These are phyloP conservation scores for Meloe dianella DNA, from an alignment of 2,888 invertebrate species.

Conservation along the genomic window DNA sequence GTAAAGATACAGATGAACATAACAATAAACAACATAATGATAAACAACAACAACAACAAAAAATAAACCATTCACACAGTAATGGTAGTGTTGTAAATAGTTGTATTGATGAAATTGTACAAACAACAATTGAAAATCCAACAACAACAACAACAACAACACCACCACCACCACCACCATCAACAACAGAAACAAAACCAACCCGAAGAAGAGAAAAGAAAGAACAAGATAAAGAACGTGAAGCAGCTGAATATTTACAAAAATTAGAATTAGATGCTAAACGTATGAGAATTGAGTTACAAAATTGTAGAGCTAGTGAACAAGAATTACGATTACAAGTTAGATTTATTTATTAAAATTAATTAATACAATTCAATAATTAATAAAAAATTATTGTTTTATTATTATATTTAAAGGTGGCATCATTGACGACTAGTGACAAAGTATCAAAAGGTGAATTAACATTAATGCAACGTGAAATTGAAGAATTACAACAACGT, in stretches of 20 bases:
- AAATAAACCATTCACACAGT: conserved; percentile 50
- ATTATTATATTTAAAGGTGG: conserved; percentile 59
- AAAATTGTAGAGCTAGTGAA: conserved; percentile 72
- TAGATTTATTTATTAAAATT: conserved; percentile 43
- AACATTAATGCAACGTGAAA: conserved; percentile 80
- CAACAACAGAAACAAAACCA: conserved; percentile 13
- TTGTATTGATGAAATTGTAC: conserved; percentile 39
- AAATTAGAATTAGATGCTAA: conserved; percentile 78
- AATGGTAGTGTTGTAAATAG: conserved; percentile 50
- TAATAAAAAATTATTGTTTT: too few species aligned
- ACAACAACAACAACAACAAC: conserved; percentile 5
- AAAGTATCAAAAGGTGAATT: conserved; percentile 74
- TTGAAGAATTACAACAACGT: conserved; percentile 85
- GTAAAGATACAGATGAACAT: conserved; percentile 47
- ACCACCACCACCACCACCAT: conserved; percentile 9
- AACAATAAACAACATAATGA: conserved; percentile 47
- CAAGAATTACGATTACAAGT: conserved; percentile 76
- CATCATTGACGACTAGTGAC: conserved; percentile 70
- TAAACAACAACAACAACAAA: conserved; percentile 35
- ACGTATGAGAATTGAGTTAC: conserved; percentile 74
- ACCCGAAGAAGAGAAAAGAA: conserved; percentile 53
- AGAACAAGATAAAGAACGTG: conserved; percentile 60
- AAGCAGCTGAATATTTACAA: conserved; percentile 61
- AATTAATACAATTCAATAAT: too few species aligned
- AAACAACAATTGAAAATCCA: conserved; percentile 22